Evolutionary conservation across 2,113 vertebrate genomes (phyloP), one percentile per base, ranked within the genome.

Genomic region (Bubo scandiacus): DNA sequence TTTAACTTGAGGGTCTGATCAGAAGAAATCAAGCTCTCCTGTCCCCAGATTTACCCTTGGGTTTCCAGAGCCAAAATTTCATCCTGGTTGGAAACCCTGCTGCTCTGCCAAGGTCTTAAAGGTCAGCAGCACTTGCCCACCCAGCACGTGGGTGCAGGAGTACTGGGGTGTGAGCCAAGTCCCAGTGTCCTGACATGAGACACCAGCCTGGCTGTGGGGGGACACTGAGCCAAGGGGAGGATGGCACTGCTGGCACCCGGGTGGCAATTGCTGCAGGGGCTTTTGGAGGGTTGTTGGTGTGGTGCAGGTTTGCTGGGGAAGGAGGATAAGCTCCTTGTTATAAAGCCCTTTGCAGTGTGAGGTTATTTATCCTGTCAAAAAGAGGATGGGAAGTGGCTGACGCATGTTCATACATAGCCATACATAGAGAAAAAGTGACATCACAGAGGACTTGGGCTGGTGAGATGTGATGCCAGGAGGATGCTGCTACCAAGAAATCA

Each of bases 41-140:
- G 45, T 2, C 4, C 32, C 12, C 0, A 0, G 9, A 12, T 40
- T 83, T 63, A 45, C 23, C 15, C n/a, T 67, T 0, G 0, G 2
- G 6, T 68, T 94, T 82, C 40, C 70, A 77, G 66, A 91, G 55
- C 8, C 58, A 61, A 51, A 66, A 34, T 84, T 88, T 65, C 40
- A 11, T 15, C 59, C 63, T 49, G 72, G 23, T 32, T 78, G 77
- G 34, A 78, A 81, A 57, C 7, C 8, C 30, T 22, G 14, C 32
- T 86, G 34, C 67, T 75, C 49, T 79, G 75, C 18, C 52, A 72
- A 23, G 38, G 55, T 62, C 43, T n/a, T 43, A 26, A 34, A 80
- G 80, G 75, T 57, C 23, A 23, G 15, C 58, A 49, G 83, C 2
- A 2, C 26, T 72, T 1, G 3, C 25, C 32, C 20, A n/a, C 25